phyloP scores from a whole-genome alignment of 1,140 invertebrate species.

The Platyura marginata region DNA sequence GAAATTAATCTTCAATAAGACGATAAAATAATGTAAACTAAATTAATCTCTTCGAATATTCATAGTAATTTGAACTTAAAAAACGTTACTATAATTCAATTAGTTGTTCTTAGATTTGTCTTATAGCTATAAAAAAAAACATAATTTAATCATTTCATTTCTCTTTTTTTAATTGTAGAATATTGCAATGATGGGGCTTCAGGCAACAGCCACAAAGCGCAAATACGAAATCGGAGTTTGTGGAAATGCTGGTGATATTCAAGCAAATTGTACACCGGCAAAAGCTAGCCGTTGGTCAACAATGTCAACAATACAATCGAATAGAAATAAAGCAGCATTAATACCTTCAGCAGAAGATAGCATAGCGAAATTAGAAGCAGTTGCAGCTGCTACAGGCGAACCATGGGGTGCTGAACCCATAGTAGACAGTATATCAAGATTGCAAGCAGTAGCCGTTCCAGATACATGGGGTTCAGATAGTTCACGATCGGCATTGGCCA shows the following conservation, averaged over 20 bases:
- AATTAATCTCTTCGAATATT: too few species aligned
- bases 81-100: too few species aligned
- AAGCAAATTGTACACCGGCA: slow-evolving; percentile 21
- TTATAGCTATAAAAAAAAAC: too few species aligned
- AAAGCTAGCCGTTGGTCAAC: slow-evolving; percentile 28
- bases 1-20: too few species aligned
- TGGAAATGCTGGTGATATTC: slow-evolving; percentile 14
- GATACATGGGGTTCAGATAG: slow-evolving; percentile 25
- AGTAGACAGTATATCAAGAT: slow-evolving; percentile 22
- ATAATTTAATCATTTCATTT: background rate
- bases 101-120: too few species aligned
- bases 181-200: slow-evolving; percentile 59
- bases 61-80: too few species aligned
- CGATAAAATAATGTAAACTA: too few species aligned
- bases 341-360: slow-evolving; percentile 22
- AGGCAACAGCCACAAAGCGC: slow-evolving; percentile 51
- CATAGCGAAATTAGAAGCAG: slow-evolving; percentile 26
- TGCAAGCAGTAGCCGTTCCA: slow-evolving; percentile 31
- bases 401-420: slow-evolving; percentile 12
- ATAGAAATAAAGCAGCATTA: slow-evolving; percentile 6
- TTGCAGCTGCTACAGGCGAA: slow-evolving; percentile 15
- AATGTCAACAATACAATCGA: background rate
- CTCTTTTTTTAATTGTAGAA: slow-evolving; percentile 24
- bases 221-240: slow-evolving; percentile 32
- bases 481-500: slow-evolving; percentile 27